These are phyloP conservation scores for Elaphurus davidianus DNA, from an alignment of 2,113 vertebrate genomes.

Conservation along the genomic window DNA sequence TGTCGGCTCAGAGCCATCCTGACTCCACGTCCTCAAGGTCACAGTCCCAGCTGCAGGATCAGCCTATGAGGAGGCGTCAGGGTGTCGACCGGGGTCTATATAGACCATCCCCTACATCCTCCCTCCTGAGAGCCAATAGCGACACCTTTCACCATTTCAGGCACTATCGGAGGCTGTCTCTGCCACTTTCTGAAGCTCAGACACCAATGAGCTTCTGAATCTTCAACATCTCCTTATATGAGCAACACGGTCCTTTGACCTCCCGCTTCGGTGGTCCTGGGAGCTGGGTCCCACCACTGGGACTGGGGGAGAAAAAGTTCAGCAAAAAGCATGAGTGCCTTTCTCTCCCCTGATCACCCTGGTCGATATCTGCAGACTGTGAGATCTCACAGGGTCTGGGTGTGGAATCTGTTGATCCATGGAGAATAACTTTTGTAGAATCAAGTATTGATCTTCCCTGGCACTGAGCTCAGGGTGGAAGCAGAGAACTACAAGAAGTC, in stretches of 20 bases:
- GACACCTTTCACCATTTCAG: too few relatives aligned
- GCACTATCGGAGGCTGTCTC: too few relatives aligned
- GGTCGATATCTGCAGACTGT: not conserved
- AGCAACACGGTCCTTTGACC: not conserved
- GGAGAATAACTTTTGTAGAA: not conserved
- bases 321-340: not conserved
- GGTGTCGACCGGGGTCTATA: too few relatives aligned
- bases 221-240: not conserved
- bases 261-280: not conserved
- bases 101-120: too few relatives aligned
- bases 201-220: not conserved
- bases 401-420: not conserved
- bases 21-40: too few relatives aligned
- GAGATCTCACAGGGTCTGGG: not conserved
- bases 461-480: not conserved
- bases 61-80: too few relatives aligned
- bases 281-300: rapidly evolving
- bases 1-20: too few relatives aligned
- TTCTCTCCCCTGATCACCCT: not conserved
- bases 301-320: rapidly evolving
- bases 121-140: too few relatives aligned
- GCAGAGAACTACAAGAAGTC: not conserved
- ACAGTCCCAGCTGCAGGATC: too few relatives aligned
- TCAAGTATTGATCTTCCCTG: not conserved
- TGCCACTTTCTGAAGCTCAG: not conserved